phyloP scores from a whole-genome alignment of 1,140 invertebrate species.

The Macrobrachium rosenbergii region DNA sequence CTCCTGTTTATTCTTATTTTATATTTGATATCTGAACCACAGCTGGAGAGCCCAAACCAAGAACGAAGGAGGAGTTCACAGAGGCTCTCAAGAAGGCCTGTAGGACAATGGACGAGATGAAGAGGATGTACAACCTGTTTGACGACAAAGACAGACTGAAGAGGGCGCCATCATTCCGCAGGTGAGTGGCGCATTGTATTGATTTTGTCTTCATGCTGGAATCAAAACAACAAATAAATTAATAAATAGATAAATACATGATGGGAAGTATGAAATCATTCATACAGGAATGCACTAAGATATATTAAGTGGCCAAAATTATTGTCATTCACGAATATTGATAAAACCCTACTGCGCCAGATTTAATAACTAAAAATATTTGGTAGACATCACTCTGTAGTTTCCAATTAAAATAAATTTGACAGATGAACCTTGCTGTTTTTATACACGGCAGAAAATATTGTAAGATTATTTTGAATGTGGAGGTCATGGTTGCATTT shows the following conservation, averaged over 20 bases:
- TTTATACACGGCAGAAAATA: too few species aligned
- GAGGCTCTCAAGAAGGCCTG: constrained; percentile 65
- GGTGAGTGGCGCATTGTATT: constrained; percentile 58
- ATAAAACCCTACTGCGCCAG: too few species aligned
- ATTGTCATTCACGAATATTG: too few species aligned
- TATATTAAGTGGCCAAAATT: too few species aligned
- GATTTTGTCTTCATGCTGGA: background rate
- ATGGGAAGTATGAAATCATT: background rate
- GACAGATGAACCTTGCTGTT: too few species aligned
- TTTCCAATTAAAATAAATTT: too few species aligned
- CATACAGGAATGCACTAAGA: too few species aligned
- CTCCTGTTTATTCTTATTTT: background rate
- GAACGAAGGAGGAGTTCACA: constrained; percentile 67
- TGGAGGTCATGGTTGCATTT: too few species aligned
- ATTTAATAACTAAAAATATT: too few species aligned
- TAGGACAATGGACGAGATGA: constrained; percentile 65
- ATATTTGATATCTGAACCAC: background rate
- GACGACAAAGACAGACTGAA: constrained; percentile 67
- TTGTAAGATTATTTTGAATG: too few species aligned
- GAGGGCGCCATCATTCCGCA: constrained; percentile 68
- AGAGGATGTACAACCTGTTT: constrained; percentile 61
- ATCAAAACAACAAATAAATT: background rate
- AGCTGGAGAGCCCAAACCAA: constrained; percentile 65
- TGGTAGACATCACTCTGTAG: too few species aligned
- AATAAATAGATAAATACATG: background rate